phyloP scores from a whole-genome alignment of 1,140 invertebrate species.

The Palaemon carinicauda region DNA sequence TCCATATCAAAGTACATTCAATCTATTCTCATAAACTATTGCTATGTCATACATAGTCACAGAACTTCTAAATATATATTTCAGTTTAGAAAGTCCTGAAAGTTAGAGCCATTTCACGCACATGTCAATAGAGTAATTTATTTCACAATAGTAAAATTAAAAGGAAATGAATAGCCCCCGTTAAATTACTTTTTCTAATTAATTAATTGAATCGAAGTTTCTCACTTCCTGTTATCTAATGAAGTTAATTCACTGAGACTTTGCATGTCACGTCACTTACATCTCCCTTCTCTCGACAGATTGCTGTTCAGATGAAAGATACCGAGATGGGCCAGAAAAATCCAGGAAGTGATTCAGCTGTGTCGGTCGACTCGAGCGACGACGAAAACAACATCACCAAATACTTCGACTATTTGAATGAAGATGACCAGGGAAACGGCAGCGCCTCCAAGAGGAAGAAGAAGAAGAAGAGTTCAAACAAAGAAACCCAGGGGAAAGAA shows the following conservation, averaged over 20 bases:
- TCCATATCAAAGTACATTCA: too few species aligned
- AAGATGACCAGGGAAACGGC: constrained; percentile 66
- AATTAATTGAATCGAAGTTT: not conserved
- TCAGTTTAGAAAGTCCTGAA: too few species aligned
- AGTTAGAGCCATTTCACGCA: too few species aligned
- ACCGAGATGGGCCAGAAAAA: constrained; percentile 53
- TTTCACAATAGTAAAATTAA: too few species aligned
- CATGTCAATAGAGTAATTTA: too few species aligned
- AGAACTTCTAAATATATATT: too few species aligned
- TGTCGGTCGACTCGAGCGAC: constrained; percentile 68
- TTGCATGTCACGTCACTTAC: not conserved
- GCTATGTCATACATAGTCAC: too few species aligned
- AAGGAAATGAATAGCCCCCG: not conserved
- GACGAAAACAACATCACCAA: constrained; percentile 61
- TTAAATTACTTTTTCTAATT: not conserved
- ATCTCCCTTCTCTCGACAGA: not conserved
- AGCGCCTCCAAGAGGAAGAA: constrained; percentile 60
- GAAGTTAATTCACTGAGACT: not conserved
- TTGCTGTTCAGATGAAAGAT: constrained; percentile 23
- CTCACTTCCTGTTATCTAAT: not conserved
- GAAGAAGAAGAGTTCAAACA: constrained; percentile 69
- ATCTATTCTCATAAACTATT: too few species aligned
- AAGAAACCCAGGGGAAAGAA: constrained; percentile 62
- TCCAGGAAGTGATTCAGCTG: constrained; percentile 68
- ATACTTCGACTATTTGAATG: constrained; percentile 60